Base-by-base conservation (phyloP, 1,140 invertebrate genomes). In the Drosophila prosaltans region DNA sequence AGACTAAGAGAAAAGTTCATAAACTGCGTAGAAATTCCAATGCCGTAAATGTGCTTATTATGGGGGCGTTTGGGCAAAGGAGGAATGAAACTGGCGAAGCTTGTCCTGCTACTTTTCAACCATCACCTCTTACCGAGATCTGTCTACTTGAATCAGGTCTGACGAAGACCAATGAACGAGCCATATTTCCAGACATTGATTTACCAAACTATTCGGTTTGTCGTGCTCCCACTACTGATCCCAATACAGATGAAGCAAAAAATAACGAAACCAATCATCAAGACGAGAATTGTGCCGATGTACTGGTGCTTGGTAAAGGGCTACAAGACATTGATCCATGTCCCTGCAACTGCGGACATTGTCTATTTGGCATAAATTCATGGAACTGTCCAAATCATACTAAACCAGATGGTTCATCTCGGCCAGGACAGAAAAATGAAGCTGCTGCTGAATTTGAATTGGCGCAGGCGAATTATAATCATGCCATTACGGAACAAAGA, bases 41-140 rank as follows among this genome's bases (percentile, higher is more conserved):
- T 36, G 54, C 70, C 0, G 54, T 86, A 2, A 86, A 80, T 41
- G 83, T 86, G 6, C 63, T 86, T 4, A 65, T 86, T 2, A 77
- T 86, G 83, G 59, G 65, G 6, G 55, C n/a, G 2, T 59, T 45
- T 21, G 32, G 59, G 8, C 43, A 61, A 3, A 30, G 48, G 3
- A 43, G 28, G 6, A 66, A 63, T 3, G 59, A 41, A n/a, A 26
- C 0, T 74, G 55, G 1, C 16, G 40, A 26, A 9, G 51, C 30
- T 32, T 71, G 43, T n/a, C 57, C 62, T 1, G 11, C 32, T 10
- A 54, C 32, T 11, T 64, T 41, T 7, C 54, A 40, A 11, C 45
- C 54, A 1, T 55, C 57, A 4, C 36, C 51, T 2, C 24, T 43
- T 10, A 58, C 69, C 0, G 69, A 83, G 41, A 77, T 86, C 8